phyloP scores from a whole-genome alignment of 2,113 vertebrate genomes.

The Melanerpes aurifrons region DNA sequence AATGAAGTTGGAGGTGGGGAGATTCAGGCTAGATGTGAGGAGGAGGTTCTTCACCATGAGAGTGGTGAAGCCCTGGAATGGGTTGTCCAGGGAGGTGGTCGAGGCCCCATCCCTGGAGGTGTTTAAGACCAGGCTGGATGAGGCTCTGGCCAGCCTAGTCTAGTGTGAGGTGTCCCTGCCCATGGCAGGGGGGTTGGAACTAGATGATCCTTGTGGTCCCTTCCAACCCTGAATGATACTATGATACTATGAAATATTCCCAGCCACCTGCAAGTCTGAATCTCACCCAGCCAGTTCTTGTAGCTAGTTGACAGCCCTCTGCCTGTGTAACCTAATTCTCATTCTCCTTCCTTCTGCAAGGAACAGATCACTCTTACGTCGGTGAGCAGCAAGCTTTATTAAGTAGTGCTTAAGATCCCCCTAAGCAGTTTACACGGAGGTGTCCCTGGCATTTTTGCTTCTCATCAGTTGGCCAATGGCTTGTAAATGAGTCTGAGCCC shows the following conservation, averaged over 20 bases:
- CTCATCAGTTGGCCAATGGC: background rate
- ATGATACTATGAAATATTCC: background rate
- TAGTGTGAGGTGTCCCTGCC: too few relatives aligned
- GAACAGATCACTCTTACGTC: background rate
- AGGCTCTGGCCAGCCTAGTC: too few relatives aligned
- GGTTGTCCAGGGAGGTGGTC: too few relatives aligned
- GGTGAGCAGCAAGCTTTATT: background rate
- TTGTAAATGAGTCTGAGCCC: background rate
- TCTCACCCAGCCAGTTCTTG: background rate
- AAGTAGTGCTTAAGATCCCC: conserved; percentile 26
- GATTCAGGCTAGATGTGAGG: too few relatives aligned
- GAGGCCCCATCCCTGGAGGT: too few relatives aligned
- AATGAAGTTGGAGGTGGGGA: too few relatives aligned
- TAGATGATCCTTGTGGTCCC: too few relatives aligned
- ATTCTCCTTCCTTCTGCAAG: background rate
- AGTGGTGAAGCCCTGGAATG: too few relatives aligned
- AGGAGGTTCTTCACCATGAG: too few relatives aligned
- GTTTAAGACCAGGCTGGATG: too few relatives aligned
- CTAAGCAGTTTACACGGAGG: conserved; percentile 34
- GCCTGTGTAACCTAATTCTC: background rate
- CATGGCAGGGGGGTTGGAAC: too few relatives aligned
- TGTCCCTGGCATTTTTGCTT: background rate
- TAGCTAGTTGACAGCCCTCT: background rate
- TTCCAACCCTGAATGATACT: too few relatives aligned
- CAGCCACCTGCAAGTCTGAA: background rate